phyloP scores from a whole-genome alignment of 2,888 invertebrate species.

The Chymomyza caudatula region DNA sequence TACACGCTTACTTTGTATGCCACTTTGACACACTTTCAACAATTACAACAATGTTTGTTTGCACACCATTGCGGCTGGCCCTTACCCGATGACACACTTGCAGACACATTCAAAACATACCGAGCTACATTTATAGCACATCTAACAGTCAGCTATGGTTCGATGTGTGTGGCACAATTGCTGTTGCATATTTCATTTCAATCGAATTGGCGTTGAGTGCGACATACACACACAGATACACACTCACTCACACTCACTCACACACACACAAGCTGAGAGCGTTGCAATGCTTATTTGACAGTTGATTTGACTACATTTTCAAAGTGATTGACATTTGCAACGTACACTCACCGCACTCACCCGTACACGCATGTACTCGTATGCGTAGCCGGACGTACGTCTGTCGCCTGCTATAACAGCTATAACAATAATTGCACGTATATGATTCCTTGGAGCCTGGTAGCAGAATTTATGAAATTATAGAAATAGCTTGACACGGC shows the following conservation, averaged over 20 bases:
- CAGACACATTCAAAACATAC: slow-evolving; percentile 35
- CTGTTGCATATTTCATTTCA: slow-evolving; percentile 72
- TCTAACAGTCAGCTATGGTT: slow-evolving; percentile 5
- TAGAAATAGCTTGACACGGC: slow-evolving; percentile 52
- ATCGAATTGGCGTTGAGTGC: slow-evolving; percentile 72
- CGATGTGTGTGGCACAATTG: slow-evolving; percentile 62
- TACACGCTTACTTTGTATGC: slow-evolving; percentile 25
- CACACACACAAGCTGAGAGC: slow-evolving; percentile 18
- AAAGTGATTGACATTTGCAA: slow-evolving; percentile 70
- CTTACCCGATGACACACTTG: slow-evolving; percentile 21
- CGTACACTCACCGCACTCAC: slow-evolving; percentile 5
- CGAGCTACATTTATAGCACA: slow-evolving; percentile 50
- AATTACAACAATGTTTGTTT: slow-evolving; percentile 57
- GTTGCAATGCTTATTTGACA: slow-evolving; percentile 70
- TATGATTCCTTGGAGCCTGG: no score
- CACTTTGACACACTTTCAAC: slow-evolving; percentile 63
- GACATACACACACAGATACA: slow-evolving; percentile 32
- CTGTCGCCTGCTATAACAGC: no score
- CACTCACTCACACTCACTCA: slow-evolving; percentile 18
- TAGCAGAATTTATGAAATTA: slow-evolving; percentile 16
- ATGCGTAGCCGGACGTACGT: neutral
- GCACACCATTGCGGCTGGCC: slow-evolving; percentile 38
- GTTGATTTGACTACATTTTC: slow-evolving; percentile 72
- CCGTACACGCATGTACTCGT: neutral
- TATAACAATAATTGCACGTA: no score